Evolutionary conservation across 2,113 vertebrate species (phyloP).

Genomic region (Catharus fuscescens): DNA sequence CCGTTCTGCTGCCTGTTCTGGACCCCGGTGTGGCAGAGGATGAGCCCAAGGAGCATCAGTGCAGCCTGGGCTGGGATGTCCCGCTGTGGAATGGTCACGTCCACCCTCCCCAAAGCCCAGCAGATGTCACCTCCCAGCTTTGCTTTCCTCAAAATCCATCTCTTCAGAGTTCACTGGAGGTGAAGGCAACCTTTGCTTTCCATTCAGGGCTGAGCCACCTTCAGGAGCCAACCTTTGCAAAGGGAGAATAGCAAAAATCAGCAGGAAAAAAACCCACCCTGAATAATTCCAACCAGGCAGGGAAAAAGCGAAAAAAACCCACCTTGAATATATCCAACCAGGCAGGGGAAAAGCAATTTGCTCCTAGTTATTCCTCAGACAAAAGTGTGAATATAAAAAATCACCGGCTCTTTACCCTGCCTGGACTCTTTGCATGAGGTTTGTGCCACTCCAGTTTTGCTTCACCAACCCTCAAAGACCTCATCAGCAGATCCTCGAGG

Average conservation of each 20-base stretch:
- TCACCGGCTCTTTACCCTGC: conserved; percentile 48
- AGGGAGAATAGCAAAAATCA: conserved; percentile 59
- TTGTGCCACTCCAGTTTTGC: conserved; percentile 6
- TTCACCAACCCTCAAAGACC: conserved; percentile 19
- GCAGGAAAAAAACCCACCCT: conserved; percentile 43
- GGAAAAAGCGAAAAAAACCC: conserved; percentile 23
- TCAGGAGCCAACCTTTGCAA: neutral
- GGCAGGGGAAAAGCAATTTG: conserved; percentile 53
- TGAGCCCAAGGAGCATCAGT: neutral
- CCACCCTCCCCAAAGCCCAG: neutral
- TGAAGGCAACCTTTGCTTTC: conserved; percentile 53
- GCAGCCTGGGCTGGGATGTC: neutral
- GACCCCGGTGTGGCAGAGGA: neutral
- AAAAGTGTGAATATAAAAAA: conserved; percentile 53
- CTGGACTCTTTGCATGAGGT: conserved; percentile 26
- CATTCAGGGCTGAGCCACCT: conserved; percentile 20
- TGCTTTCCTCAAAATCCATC: conserved; percentile 40
- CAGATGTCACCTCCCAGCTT: conserved; percentile 25
- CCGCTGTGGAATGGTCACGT: neutral
- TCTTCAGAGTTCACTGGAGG: conserved; percentile 45
- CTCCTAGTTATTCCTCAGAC: conserved; percentile 55
- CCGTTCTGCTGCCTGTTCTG: neutral
- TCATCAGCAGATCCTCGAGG: neutral
- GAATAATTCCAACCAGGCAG: conserved; percentile 40
- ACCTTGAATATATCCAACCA: too few relatives aligned